Evolutionary conservation across 2,888 invertebrate genomes (phyloP).

Genomic region (Periphyllus acericola): DNA sequence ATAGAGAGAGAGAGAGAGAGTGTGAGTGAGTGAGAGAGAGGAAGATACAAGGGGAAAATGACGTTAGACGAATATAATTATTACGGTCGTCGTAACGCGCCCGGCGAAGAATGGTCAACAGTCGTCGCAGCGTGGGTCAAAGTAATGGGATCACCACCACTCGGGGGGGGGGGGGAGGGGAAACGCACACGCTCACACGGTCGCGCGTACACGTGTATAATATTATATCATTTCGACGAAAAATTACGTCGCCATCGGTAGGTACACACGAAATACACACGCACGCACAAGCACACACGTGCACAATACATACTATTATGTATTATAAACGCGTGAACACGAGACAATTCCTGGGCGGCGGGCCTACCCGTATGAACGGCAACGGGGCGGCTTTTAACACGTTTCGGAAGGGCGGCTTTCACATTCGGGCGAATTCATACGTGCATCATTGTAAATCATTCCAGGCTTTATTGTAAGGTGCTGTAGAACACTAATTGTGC

Average conservation of each 20-base stretch:
- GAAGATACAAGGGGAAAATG: background rate
- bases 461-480: too few relatives aligned
- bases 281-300: background rate
- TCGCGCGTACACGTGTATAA: background rate
- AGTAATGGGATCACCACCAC: background rate
- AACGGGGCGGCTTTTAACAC: too few relatives aligned
- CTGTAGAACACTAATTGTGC: too few relatives aligned
- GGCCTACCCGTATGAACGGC: too few relatives aligned
- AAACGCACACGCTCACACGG: background rate
- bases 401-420: too few relatives aligned
- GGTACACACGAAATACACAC: background rate
- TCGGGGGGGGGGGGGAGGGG: background rate
- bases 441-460: too few relatives aligned
- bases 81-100: constrained; percentile 2
- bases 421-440: too few relatives aligned
- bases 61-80: background rate
- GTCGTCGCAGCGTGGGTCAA: constrained; percentile 23
- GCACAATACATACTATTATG: background rate
- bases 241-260: constrained; percentile 1
- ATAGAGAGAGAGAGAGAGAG: background rate
- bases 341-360: too few relatives aligned
- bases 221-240: constrained; percentile 2
- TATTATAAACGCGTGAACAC: too few relatives aligned
- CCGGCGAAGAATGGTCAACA: constrained; percentile 13
- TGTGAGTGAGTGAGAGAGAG: background rate